Evolutionary conservation across 2,113 vertebrate species (phyloP).

Genomic region (Shinisaurus crocodilurus): DNA sequence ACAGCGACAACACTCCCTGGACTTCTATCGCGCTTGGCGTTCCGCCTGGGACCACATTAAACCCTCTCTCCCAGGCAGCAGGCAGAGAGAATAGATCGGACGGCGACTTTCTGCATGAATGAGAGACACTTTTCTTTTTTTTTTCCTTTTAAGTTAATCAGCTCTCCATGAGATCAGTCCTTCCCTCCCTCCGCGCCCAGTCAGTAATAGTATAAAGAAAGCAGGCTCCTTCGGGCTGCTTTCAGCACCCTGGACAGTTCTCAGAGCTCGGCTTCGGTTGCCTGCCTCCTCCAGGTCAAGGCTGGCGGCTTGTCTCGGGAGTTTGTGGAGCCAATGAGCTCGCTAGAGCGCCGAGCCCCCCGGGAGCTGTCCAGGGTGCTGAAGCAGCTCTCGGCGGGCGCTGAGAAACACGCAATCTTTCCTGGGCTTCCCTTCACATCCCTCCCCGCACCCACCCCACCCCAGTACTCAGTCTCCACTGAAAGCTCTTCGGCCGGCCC

Average conservation of each 20-base stretch:
- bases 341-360: neutral
- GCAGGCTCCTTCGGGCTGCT: neutral
- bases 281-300: neutral
- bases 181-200: no score
- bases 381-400: neutral
- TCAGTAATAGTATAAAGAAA: no score
- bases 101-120: conserved; percentile 47
- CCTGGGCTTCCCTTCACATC: neutral
- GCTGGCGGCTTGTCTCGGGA: neutral
- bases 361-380: conserved; percentile 1
- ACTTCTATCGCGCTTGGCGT: conserved; percentile 39
- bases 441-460: neutral
- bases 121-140: conserved; percentile 31
- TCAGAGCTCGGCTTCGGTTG: neutral
- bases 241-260: conserved; percentile 26
- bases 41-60: conserved; percentile 54
- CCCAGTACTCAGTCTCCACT: neutral
- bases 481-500: neutral
- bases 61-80: conserved; percentile 39
- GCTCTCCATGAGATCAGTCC: conserved; percentile 7
- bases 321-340: neutral
- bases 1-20: conserved; percentile 16
- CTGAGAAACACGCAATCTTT: neutral
- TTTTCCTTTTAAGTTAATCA: conserved; percentile 1
- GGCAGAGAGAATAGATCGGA: conserved; percentile 33